Evolutionary conservation across 2,797 vertebrate genomes (phyloP), one percentile per base, ranked within the genome.

Genomic region (Enteromius unitaeniatus): DNA sequence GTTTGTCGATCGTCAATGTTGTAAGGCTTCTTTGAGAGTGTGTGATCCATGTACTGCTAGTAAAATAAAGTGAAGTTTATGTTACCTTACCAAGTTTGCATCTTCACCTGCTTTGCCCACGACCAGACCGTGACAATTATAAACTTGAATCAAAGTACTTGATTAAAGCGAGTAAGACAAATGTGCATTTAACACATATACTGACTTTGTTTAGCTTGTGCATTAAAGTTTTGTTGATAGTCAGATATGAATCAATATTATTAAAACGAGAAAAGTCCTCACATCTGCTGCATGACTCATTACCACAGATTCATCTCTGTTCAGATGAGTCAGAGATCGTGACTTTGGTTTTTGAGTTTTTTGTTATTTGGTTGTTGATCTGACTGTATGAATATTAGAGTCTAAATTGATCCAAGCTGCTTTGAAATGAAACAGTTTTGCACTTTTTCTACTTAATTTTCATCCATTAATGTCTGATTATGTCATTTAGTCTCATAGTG

Each of bases 241-340:
- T 47, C 40, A 81, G 37, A 62, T 60, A 72, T 60, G 19, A 72
- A 72, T 70, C 68, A 47, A 34, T 47, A 73, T 47, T 60, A 81
- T 73, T 72, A 10, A 81, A 62, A 81, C 60, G 68, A 73, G 68
- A 58, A n/a, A 9, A 55, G 21, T n/a, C n/a, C n/a, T 47, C 67
- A 60, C 79, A 62, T 72, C 68, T 60, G 79, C 55, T 81, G 40
- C 28, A 7, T 60, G 69, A 81, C 68, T 72, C 79, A 81, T 62
- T 62, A 73, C 26, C 47, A 23, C 26, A 60, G 2, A 62, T 28
- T 60, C 4, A 8, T 72, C 42, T 58, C 14, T 73, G 40, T 47
- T 73, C 67, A 34, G 40, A 73, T 73, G 68, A 72, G 68, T 81
- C 79, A 73, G 53, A 31, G 26, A 81, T 81, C 1, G 31, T 76